Conservation (phyloP, 2,113 vertebrate species). For the Nematolebias whitei region DNA sequence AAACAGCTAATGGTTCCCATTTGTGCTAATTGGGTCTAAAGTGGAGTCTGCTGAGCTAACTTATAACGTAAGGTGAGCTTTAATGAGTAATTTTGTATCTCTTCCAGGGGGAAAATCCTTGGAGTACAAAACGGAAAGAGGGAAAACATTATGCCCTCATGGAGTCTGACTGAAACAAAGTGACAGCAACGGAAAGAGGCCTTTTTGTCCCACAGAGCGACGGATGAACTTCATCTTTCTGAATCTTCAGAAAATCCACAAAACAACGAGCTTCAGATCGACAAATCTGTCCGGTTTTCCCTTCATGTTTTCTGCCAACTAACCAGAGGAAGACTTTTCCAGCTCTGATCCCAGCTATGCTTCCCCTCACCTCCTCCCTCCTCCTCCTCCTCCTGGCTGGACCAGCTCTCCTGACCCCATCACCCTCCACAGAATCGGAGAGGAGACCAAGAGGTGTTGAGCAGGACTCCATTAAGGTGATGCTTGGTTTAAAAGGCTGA, state of each 20-base stretch:
- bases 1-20: constrained; percentile 41
- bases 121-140: not conserved
- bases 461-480: constrained; percentile 64
- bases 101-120: constrained; percentile 28
- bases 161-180: constrained; percentile 5
- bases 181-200: not conserved
- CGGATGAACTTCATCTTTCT: not conserved
- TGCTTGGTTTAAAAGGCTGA: not conserved
- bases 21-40: constrained; percentile 37
- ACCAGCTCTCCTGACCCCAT: constrained; percentile 35
- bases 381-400: constrained; percentile 55
- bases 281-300: not conserved
- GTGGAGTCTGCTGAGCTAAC: constrained; percentile 30
- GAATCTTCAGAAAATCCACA: not conserved
- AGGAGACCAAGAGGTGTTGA: constrained; percentile 37
- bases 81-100: constrained; percentile 19
- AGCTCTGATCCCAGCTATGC: constrained; percentile 26
- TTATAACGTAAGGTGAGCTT: constrained; percentile 6
- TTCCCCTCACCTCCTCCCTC: constrained; percentile 25
- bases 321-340: not conserved
- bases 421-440: constrained; percentile 33
- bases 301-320: not conserved
- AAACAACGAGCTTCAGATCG: not conserved
- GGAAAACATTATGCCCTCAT: not conserved
- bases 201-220: not conserved